phyloP scores from a whole-genome alignment of 2,797 vertebrate genomes.

The Lophius americanus region DNA sequence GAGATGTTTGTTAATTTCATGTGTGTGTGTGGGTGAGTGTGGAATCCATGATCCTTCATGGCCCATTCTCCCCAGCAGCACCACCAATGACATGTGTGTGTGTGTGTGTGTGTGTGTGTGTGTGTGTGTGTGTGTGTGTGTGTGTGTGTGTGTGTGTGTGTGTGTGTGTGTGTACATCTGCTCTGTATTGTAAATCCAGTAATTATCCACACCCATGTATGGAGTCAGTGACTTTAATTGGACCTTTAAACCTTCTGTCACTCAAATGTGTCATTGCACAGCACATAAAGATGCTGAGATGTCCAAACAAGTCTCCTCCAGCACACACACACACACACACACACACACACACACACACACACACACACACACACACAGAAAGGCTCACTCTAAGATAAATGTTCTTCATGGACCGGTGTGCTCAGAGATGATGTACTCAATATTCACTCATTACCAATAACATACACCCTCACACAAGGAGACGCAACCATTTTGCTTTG shows the following conservation, averaged over 20 bases:
- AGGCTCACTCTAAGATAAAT: slow-evolving; percentile 22
- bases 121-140: background rate
- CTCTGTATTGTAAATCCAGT: slow-evolving; percentile 69
- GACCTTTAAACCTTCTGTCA: slow-evolving; percentile 55
- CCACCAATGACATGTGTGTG: slow-evolving; percentile 7
- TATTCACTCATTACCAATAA: slow-evolving; percentile 43
- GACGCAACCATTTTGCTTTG: background rate
- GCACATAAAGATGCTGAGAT: slow-evolving; percentile 14
- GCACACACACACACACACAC: background rate
- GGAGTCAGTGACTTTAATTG: slow-evolving; percentile 62
- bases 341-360: background rate
- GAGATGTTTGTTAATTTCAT: slow-evolving; percentile 45
- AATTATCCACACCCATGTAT: slow-evolving; percentile 60
- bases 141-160: slow-evolving; percentile 9
- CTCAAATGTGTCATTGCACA: slow-evolving; percentile 49
- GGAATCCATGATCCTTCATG: slow-evolving; percentile 25
- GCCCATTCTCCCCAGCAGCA: background rate
- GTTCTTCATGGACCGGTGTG: slow-evolving; percentile 21
- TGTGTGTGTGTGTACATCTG: slow-evolving; percentile 22
- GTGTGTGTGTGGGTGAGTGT: background rate
- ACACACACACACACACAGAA: slow-evolving; percentile 1
- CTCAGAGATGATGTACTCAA: slow-evolving; percentile 41
- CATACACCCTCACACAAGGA: background rate
- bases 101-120: slow-evolving; percentile 13
- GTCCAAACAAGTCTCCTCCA: background rate